Evolutionary conservation across 2,113 vertebrate species (phyloP), one percentile per base, ranked within the genome.

Genomic region (Odobenus rosmarus): DNA sequence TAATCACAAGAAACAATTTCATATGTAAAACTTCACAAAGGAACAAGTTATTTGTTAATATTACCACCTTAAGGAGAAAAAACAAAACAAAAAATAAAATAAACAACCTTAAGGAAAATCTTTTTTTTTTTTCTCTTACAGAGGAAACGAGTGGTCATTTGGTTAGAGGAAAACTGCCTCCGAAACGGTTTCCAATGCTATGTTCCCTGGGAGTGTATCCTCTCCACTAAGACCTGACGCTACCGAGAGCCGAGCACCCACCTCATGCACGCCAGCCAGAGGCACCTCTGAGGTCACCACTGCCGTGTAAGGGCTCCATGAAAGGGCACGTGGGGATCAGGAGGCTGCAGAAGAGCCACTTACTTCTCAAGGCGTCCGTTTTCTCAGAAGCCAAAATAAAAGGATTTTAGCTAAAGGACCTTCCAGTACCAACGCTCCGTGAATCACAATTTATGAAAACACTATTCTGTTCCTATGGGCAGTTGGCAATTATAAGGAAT

Each of bases 161-260:
- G 64, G 16, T 59, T 71, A n/a, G 19, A 24, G 55, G 19, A 74
- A 95, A 85, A 59, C 3, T 71, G 53, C 51, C 81, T 71, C 74
- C 53, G 26, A 53, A 81, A 72, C 3, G 11, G 11, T 26, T 14
- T 57, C 7, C 16, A 10, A 5, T 8, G 36, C 26, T 23, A 51
- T 8, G 36, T 23, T 23, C 51, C 5, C 2, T 0, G 0, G 24
- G 0, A 13, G 14, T 7, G 1, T 2, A 5, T 18, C 71, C 69
- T n/a, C 76, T 76, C 28, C 49, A 57, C 8, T 51, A n/a, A 57
- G 55, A 69, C 12, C 12, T 10, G 26, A 26, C 1, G 36, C 6
- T 16, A 31, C 15, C 2, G 4, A 59, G 23, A 55, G 14, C 21
- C 3, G 36, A 16, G 42, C 26, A 39, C 42, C 14, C 0, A 0